phyloP scores from a whole-genome alignment of 2,888 invertebrate species.

The Notodromas monacha region DNA sequence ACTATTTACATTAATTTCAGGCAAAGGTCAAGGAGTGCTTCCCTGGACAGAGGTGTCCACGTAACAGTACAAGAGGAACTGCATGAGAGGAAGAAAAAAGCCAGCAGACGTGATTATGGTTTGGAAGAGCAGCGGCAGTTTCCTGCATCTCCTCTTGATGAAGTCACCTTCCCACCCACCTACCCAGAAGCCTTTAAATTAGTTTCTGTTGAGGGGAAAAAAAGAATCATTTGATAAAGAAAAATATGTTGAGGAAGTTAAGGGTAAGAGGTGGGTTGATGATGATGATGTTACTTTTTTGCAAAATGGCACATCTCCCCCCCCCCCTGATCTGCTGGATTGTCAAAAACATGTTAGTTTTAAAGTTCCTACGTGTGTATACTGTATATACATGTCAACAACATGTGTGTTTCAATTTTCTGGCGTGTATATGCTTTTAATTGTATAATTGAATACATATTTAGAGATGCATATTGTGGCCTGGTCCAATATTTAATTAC shows the following conservation, averaged over 20 bases:
- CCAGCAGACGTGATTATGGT: constrained; percentile 2
- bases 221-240: constrained; percentile 4
- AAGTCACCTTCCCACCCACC: constrained; percentile 4
- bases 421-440: constrained; percentile 1
- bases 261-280: constrained; percentile 1
- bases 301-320: constrained; percentile 1
- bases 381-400: constrained; percentile 1
- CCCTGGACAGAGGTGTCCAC: constrained; percentile 1
- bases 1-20: neutral
- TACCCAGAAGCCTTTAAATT: constrained; percentile 2
- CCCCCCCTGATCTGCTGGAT: neutral
- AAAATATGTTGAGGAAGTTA: constrained; percentile 4
- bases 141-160: constrained; percentile 1
- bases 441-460: neutral
- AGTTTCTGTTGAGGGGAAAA: constrained; percentile 4
- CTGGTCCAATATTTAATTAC: constrained; percentile 4
- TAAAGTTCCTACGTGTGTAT: constrained; percentile 4
- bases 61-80: constrained; percentile 2
- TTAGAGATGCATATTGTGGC: neutral
- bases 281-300: constrained; percentile 4
- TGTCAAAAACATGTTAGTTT: constrained; percentile 1
- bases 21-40: constrained; percentile 4
- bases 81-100: constrained; percentile 2
- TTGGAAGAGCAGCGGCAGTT: constrained; percentile 4
- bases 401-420: constrained; percentile 4